Percentiles rank a stretch among this genome's conserved stretches.
Evolutionary conservation across 2,797 vertebrate genomes (phyloP).

Genomic region (Characodon lateralis): DNA sequence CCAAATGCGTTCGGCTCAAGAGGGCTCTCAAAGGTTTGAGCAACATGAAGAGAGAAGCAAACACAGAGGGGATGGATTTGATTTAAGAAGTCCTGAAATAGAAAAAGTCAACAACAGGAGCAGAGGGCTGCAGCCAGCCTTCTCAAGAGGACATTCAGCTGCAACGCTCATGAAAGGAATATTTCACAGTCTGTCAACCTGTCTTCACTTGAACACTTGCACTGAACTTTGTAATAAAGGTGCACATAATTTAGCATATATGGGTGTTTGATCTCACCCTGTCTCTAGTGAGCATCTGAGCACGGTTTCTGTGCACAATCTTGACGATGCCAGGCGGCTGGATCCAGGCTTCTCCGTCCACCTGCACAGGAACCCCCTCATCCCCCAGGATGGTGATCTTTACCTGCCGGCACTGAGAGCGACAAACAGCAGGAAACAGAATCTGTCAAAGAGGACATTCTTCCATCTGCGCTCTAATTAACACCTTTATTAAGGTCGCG

Average conservation of each 20-base stretch:
- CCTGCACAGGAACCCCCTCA: conserved; percentile 96
- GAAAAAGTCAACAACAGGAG: conserved; percentile 30
- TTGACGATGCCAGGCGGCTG: conserved; percentile 95
- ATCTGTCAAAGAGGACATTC: conserved; percentile 18
- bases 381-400: conserved; percentile 98
- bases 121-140: background rate
- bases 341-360: conserved; percentile 97
- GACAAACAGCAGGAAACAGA: conserved; percentile 24
- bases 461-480: background rate
- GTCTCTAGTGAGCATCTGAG: conserved; percentile 95
- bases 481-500: too few species aligned
- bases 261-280: conserved; percentile 73
- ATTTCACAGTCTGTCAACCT: background rate
- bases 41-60: conserved; percentile 34
- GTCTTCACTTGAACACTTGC: background rate
- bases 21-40: conserved; percentile 46
- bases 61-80: conserved; percentile 29
- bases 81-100: conserved; percentile 48
- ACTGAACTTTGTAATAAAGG: background rate
- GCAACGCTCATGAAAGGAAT: conserved; percentile 6
- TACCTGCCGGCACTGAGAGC: conserved; percentile 90
- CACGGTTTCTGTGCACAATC: conserved; percentile 96
- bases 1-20: conserved; percentile 36
- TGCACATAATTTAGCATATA: background rate
- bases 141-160: conserved; percentile 13